A percentile compares a stretch with the other conserved stretches of the same genome.
phyloP scores from a whole-genome alignment of 2,888 invertebrate genomes.

The Acronicta leporina region DNA sequence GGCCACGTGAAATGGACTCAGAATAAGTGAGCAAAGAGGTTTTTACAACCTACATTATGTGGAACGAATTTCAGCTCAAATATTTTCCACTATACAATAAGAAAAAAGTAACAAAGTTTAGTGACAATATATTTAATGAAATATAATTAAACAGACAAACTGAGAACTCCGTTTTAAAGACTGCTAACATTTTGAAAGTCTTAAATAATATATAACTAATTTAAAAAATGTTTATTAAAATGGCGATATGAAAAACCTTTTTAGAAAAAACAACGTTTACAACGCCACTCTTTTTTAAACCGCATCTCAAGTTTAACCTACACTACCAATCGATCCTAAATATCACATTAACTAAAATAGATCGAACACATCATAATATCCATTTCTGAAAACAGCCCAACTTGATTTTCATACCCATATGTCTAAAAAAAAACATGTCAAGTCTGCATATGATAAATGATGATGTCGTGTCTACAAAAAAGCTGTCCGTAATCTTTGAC shows the following conservation, averaged over 20 bases:
- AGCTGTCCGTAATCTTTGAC: constrained; percentile 37
- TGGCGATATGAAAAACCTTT: no score
- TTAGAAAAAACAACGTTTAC: no score
- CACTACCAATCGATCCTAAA: not conserved
- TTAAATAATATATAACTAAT: no score
- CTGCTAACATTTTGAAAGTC: no score
- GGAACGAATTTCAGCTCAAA: constrained; percentile 16
- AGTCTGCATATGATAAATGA: constrained; percentile 38
- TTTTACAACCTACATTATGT: constrained; percentile 24
- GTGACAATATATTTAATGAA: no score
- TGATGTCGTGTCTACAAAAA: constrained; percentile 37
- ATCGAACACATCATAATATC: not conserved
- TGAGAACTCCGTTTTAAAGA: no score
- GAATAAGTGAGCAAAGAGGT: constrained; percentile 28
- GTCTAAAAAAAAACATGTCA: constrained; percentile 33
- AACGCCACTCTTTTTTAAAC: no score
- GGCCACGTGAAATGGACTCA: constrained; percentile 16
- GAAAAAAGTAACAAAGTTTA: not conserved
- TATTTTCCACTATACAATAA: constrained; percentile 11
- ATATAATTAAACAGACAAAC: no score
- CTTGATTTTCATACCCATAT: constrained; percentile 26
- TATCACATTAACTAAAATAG: constrained; percentile 3
- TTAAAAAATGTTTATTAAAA: no score
- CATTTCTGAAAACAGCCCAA: constrained; percentile 21
- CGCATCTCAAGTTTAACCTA: not conserved